Conservation (phyloP, 2,113 vertebrate species). For the Salvelinus namaycush region DNA sequence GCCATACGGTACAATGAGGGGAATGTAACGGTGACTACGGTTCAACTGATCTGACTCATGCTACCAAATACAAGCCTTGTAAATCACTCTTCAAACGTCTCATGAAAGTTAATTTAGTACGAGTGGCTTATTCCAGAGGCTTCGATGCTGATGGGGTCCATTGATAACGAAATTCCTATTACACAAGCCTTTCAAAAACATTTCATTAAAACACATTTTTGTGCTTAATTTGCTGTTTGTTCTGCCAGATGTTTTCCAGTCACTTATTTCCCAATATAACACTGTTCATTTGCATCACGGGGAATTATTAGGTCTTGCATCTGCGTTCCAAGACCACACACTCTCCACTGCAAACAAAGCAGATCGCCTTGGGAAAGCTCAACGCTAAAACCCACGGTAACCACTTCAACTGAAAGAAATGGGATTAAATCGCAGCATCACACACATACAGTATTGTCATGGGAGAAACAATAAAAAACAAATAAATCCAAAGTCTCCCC, state of each 20-base stretch:
- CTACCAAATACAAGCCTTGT: conserved; percentile 18
- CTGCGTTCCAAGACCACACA: neutral
- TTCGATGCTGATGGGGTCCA: neutral
- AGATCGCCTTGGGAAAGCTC: conserved; percentile 9
- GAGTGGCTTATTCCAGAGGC: no score
- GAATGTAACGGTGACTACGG: conserved; percentile 40
- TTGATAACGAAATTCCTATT: neutral
- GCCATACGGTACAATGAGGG: conserved; percentile 26
- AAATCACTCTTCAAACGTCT: conserved; percentile 23
- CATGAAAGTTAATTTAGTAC: neutral
- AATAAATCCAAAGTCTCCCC: conserved; percentile 21
- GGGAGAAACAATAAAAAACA: conserved; percentile 11
- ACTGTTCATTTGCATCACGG: neutral
- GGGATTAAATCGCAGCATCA: conserved; percentile 1
- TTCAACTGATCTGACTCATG: conserved; percentile 33
- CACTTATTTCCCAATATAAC: neutral
- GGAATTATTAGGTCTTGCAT: conserved; percentile 26
- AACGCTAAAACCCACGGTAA: conserved; percentile 4
- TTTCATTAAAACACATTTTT: neutral
- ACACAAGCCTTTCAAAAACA: neutral
- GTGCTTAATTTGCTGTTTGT: neutral
- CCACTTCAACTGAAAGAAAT: neutral
- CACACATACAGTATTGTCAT: conserved; percentile 2
- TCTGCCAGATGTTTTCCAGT: neutral
- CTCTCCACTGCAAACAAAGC: conserved; percentile 5